Evolutionary conservation across 1,140 invertebrate species (phyloP).

Genomic region (Hydropsyche tenuis): DNA sequence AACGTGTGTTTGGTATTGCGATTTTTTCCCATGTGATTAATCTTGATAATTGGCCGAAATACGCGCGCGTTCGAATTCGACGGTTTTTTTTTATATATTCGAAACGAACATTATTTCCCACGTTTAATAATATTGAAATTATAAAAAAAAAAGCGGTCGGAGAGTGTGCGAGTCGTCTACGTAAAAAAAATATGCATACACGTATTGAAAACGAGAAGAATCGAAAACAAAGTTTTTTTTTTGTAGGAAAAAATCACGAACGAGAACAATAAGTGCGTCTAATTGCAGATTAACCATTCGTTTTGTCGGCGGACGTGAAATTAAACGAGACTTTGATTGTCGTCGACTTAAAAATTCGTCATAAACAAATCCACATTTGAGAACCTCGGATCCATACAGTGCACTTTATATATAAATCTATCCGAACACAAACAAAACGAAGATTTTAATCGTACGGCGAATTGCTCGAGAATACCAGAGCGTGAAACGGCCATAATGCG

Average conservation of each 20-base stretch:
- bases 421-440: background rate
- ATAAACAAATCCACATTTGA: no score
- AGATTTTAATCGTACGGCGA: constrained; percentile 15
- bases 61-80: constrained; percentile 10
- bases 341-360: no score
- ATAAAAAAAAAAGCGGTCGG: no score
- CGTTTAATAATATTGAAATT: constrained; percentile 5
- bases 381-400: no score
- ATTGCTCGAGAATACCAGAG: constrained; percentile 44
- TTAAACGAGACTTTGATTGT: constrained; percentile 26
- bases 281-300: constrained; percentile 44
- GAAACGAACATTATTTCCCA: constrained; percentile 18
- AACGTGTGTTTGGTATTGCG: background rate
- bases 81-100: background rate
- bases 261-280: constrained; percentile 41
- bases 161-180: background rate
- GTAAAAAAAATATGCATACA: constrained; percentile 9
- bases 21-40: constrained; percentile 27
- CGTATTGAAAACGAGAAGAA: background rate
- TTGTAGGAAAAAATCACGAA: background rate
- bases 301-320: constrained; percentile 11
- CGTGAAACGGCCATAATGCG: constrained; percentile 46
- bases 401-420: no score
- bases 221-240: background rate
- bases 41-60: constrained; percentile 28